Base-by-base conservation (phyloP, 2,888 invertebrate genomes). In the Mimachlamys varia region DNA sequence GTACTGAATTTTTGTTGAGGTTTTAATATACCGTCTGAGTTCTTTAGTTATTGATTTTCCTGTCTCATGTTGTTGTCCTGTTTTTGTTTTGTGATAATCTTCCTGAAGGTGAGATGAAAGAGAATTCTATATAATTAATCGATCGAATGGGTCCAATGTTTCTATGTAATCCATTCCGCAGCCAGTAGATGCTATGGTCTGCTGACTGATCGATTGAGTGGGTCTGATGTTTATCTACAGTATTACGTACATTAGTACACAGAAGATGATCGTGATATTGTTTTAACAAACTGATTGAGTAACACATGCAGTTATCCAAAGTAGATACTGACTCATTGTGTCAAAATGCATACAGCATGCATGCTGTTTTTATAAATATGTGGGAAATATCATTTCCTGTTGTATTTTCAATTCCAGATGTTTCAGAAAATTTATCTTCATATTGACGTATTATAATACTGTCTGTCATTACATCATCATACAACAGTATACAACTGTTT, bases 51-150 rank as follows among this genome's bases (percentile, higher is more conserved):
- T 53, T 19, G 17, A 17, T 53, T 53, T 53, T 7, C 53, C 53
- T 19, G 53, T 2, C 53, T 17, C 15, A 2, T n/a, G 10, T 22
- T 22, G 58, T 22, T 58, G 58, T 58, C 58, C 19, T 22, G 22
- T 17, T 76, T 76, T 33, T 33, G 33, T 76, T 76, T 5, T 33
- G 15, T 76, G 12, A 33, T 7, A 76, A 27, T 76, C 33, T 76
- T 3, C 76, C 62, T n/a, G 62, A 22, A 76, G 76, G 27, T 10
- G 22, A 76, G 50, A 88, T 88, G 44, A 88, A 88, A 88, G 88
- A 38, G 88, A 50, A 53, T 53, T 88, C 12, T 88, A 10, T 88
- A 22, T 12, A 50, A 88, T 44, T n/a, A 27, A 53, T 88, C 27
- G 44, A 88, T 50, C 15, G 19, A 7, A 15, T 50, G 44, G n/a